Conservation (phyloP, 2,888 invertebrate genomes). For the Caenorhabditis drosophilae region DNA sequence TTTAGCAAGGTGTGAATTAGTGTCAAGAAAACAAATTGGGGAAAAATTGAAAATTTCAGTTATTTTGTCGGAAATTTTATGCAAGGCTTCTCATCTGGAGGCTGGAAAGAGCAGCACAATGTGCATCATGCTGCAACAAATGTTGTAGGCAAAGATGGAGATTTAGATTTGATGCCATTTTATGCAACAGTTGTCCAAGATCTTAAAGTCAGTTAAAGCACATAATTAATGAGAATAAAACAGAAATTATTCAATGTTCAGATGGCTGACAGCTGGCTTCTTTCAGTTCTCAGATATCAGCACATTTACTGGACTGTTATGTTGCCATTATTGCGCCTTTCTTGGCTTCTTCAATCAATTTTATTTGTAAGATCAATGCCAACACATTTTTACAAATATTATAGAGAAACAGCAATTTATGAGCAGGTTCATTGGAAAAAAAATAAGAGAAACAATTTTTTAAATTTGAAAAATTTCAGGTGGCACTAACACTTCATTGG, state of each 20-base stretch:
- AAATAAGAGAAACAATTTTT: not conserved
- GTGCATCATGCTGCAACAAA: conserved; percentile 68
- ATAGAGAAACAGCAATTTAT: conserved; percentile 46
- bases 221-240: too few relatives aligned
- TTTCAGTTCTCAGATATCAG: conserved; percentile 62
- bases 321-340: conserved; percentile 63
- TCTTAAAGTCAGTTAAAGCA: too few relatives aligned
- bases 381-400: conserved; percentile 58
- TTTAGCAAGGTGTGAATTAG: conserved; percentile 31
- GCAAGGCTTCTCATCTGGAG: conserved; percentile 66
- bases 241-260: too few relatives aligned
- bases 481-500: conserved; percentile 61
- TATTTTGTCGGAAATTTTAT: conserved; percentile 67
- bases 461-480: conserved; percentile 22
- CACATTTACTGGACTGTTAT: conserved; percentile 66
- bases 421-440: conserved; percentile 43
- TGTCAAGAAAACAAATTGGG: too few relatives aligned
- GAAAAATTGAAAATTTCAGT: too few relatives aligned
- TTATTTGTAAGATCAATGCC: conserved; percentile 62
- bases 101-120: conserved; percentile 68
- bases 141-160: conserved; percentile 64
- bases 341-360: conserved; percentile 63
- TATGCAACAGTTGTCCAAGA: conserved; percentile 66
- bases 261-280: conserved; percentile 51
- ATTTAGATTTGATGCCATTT: conserved; percentile 66